Conservation (phyloP, 1,140 invertebrate species). For the Nilaparvata lugens region DNA sequence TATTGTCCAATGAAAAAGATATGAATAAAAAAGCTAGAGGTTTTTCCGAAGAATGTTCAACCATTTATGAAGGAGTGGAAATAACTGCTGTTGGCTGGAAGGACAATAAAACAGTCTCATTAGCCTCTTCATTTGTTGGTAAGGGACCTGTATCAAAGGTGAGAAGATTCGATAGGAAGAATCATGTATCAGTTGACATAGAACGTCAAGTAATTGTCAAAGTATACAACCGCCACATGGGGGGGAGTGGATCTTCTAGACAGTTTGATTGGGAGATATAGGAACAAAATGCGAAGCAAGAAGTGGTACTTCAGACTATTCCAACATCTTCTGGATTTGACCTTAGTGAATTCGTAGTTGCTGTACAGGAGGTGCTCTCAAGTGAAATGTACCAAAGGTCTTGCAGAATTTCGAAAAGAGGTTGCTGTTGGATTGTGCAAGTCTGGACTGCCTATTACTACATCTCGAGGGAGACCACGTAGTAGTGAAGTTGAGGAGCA, state of each 20-base stretch:
- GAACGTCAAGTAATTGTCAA: too few species aligned
- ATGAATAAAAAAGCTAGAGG: constrained; percentile 20
- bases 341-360: neutral
- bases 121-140: constrained; percentile 30
- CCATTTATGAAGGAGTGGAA: constrained; percentile 15
- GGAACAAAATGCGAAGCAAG: neutral
- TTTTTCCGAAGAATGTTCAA: constrained; percentile 9
- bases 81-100: constrained; percentile 22
- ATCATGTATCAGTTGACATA: too few species aligned
- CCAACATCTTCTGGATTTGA: neutral
- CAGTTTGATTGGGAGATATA: neutral
- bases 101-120: constrained; percentile 36
- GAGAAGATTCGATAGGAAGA: too few species aligned
- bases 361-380: neutral
- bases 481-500: neutral
- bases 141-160: neutral
- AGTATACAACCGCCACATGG: neutral
- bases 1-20: constrained; percentile 20
- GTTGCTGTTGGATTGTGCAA: neutral
- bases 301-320: neutral
- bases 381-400: neutral
- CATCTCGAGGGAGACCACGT: neutral
- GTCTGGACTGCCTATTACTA: neutral
- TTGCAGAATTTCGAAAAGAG: neutral
- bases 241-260: neutral